A percentile compares a stretch with the other conserved stretches of the same genome.
phyloP scores from a whole-genome alignment of 2,797 vertebrate genomes.

The Uromys caudimaculatus region DNA sequence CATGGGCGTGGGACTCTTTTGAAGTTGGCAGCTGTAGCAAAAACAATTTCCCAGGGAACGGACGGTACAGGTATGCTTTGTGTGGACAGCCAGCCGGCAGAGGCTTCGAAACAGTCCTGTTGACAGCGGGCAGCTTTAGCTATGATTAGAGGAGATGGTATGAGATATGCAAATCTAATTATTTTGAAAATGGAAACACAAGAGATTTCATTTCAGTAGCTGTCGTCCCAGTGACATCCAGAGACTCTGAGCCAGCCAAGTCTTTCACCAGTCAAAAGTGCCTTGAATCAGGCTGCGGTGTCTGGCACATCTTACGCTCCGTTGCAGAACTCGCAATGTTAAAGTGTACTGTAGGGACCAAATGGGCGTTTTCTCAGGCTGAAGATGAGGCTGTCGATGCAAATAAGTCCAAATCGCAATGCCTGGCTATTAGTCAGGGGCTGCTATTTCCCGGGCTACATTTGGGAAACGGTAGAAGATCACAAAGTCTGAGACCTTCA shows the following conservation, averaged over 20 bases:
- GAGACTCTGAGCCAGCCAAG: constrained; percentile 48
- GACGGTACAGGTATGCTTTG: constrained; percentile 72
- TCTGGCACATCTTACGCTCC: background rate
- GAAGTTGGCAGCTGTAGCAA: constrained; percentile 74
- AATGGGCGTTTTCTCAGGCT: constrained; percentile 14
- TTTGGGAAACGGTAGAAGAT: constrained; percentile 7
- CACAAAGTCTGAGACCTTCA: background rate
- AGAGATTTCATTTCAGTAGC: constrained; percentile 74
- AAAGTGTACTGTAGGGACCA: background rate
- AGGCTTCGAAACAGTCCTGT: constrained; percentile 60
- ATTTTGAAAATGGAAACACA: constrained; percentile 66
- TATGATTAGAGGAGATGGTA: background rate
- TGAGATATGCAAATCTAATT: constrained; percentile 41
- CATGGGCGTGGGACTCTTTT: constrained; percentile 70
- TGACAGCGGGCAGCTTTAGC: constrained; percentile 54
- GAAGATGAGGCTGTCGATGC: background rate
- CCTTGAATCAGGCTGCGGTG: background rate
- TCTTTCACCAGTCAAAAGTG: constrained; percentile 34
- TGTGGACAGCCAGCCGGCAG: constrained; percentile 57
- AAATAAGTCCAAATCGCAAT: background rate
- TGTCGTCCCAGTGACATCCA: constrained; percentile 59
- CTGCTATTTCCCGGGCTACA: constrained; percentile 23
- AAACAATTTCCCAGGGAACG: constrained; percentile 67
- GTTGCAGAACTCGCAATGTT: background rate
- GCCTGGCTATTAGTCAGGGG: constrained; percentile 46